phyloP scores from a whole-genome alignment of 1,140 invertebrate genomes.

The Bombus picipes region DNA sequence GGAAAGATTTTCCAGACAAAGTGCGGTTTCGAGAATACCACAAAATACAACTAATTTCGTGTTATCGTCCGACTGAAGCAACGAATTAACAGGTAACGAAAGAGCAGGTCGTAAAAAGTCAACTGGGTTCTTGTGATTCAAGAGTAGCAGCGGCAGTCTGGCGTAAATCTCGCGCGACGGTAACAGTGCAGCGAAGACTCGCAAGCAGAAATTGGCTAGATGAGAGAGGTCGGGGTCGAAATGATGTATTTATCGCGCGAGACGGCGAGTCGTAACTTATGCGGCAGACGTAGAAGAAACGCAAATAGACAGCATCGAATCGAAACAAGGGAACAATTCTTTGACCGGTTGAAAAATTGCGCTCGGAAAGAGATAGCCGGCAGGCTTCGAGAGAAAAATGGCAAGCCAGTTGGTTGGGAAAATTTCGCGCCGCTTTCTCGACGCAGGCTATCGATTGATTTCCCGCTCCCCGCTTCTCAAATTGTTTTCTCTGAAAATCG shows the following conservation, averaged over 20 bases:
- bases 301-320: slow-evolving; percentile 58
- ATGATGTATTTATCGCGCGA: slow-evolving; percentile 58
- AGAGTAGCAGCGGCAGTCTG: background rate
- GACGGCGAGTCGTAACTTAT: slow-evolving; percentile 46
- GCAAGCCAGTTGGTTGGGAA: background rate
- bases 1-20: background rate
- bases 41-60: background rate
- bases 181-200: slow-evolving; percentile 11
- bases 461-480: too few species aligned
- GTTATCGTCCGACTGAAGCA: background rate
- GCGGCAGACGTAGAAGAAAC: slow-evolving; percentile 45
- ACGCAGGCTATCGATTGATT: background rate
- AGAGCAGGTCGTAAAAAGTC: background rate
- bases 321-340: slow-evolving; percentile 59
- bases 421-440: background rate
- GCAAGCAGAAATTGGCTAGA: slow-evolving; percentile 57
- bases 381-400: background rate
- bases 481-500: slow-evolving; percentile 18
- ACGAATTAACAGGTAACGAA: background rate
- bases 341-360: slow-evolving; percentile 48
- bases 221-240: slow-evolving; percentile 6
- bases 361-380: background rate
- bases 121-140: background rate
- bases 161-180: slow-evolving; percentile 1
- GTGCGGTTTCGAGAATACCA: background rate